Conservation (phyloP, 2,888 invertebrate species). For the Bombylius discolor region DNA sequence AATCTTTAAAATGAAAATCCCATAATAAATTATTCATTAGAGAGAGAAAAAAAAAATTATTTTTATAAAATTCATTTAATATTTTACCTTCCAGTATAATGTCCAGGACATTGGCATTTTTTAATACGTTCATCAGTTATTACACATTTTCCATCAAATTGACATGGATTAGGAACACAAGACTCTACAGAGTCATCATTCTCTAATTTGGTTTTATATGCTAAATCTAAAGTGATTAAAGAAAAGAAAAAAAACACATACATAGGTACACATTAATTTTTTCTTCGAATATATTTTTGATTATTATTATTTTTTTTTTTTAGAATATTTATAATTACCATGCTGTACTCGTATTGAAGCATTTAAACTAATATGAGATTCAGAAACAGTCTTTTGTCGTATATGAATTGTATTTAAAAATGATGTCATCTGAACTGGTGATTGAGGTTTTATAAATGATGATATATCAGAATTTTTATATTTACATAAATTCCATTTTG, state of each 20-base stretch:
- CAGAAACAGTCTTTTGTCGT: slow-evolving; percentile 38
- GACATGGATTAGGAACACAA: slow-evolving; percentile 61
- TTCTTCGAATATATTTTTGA: too few relatives aligned
- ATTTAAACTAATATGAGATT: slow-evolving; percentile 43
- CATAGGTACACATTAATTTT: too few relatives aligned
- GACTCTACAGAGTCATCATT: slow-evolving; percentile 50
- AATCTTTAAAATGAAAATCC: slow-evolving; percentile 37
- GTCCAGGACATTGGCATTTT: slow-evolving; percentile 56
- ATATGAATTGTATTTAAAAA: slow-evolving; percentile 53
- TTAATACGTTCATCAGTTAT: slow-evolving; percentile 41
- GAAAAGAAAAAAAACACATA: not conserved
- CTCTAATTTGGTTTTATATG: slow-evolving; percentile 50
- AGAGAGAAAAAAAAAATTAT: not conserved
- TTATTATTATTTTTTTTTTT: too few relatives aligned
- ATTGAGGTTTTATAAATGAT: slow-evolving; percentile 8
- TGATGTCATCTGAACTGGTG: slow-evolving; percentile 49
- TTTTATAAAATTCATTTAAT: not conserved
- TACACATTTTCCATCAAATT: slow-evolving; percentile 55
- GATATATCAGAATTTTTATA: slow-evolving; percentile 21
- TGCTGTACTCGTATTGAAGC: slow-evolving; percentile 47
- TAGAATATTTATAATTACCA: slow-evolving; percentile 29
- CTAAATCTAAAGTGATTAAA: slow-evolving; percentile 40
- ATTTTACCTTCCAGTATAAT: slow-evolving; percentile 51
- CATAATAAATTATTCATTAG: not conserved
- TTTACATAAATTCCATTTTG: slow-evolving; percentile 52